A percentile compares a stretch with the other conserved stretches of the same genome.
These are phyloP conservation scores for Trinectes maculatus DNA, from an alignment of 2,113 vertebrate species.

Conservation along the genomic window DNA sequence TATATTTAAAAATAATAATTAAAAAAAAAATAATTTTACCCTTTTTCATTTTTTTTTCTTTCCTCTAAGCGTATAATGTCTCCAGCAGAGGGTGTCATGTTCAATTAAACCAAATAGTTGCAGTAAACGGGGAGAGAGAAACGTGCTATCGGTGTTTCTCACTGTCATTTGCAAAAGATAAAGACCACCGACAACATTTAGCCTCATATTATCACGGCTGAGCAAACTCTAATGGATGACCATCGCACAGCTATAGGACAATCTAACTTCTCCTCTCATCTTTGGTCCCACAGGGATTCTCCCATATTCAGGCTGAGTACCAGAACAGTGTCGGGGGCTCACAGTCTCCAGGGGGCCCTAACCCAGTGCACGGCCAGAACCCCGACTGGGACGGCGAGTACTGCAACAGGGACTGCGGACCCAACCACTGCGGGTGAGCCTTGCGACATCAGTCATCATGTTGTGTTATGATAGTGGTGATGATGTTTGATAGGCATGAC, in stretches of 20 bases:
- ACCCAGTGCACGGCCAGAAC: slow-evolving; percentile 85
- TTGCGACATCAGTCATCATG: neutral
- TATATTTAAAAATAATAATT: no score
- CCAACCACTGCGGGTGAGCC: slow-evolving; percentile 95
- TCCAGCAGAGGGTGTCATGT: slow-evolving; percentile 8
- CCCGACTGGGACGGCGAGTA: slow-evolving; percentile 94
- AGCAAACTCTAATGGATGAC: slow-evolving; percentile 21
- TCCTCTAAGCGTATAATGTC: slow-evolving; percentile 9
- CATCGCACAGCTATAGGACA: neutral
- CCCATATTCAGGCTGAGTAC: slow-evolving; percentile 94
- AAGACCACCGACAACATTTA: slow-evolving; percentile 26
- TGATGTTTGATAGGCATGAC: neutral
- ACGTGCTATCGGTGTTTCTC: neutral
- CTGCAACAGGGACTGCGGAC: slow-evolving; percentile 94
- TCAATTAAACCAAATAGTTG: slow-evolving; percentile 14
- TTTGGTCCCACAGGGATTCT: slow-evolving; percentile 87
- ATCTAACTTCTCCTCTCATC: slow-evolving; percentile 1
- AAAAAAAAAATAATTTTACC: no score
- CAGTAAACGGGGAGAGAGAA: slow-evolving; percentile 13
- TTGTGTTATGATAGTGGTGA: neutral
- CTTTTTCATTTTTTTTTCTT: neutral
- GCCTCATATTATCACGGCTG: slow-evolving; percentile 28
- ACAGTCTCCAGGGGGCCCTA: slow-evolving; percentile 91
- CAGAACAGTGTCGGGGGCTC: slow-evolving; percentile 90
- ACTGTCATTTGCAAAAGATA: slow-evolving; percentile 4